Evolutionary conservation across 2,797 vertebrate genomes (phyloP).

Genomic region (Peromyscus melanophrys): DNA sequence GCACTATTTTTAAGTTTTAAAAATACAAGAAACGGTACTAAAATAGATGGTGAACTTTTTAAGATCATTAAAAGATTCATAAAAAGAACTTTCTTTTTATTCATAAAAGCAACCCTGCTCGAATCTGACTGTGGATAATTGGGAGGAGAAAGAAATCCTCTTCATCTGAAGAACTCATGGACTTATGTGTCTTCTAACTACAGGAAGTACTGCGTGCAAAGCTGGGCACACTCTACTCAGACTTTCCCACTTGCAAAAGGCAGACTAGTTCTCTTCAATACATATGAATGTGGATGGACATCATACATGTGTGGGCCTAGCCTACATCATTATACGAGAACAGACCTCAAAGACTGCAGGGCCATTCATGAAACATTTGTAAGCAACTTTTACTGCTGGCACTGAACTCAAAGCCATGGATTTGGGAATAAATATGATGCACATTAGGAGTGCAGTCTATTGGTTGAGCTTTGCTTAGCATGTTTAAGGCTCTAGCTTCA

Average conservation of each 20-base stretch:
- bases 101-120: not conserved
- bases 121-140: constrained; percentile 40
- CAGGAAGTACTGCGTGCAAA: not conserved
- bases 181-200: constrained; percentile 32
- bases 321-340: not conserved
- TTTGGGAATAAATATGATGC: not conserved
- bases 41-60: constrained; percentile 59
- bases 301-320: not conserved
- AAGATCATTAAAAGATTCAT: constrained; percentile 29
- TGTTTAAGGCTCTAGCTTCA: not conserved
- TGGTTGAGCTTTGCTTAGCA: not conserved
- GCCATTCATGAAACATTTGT: not conserved
- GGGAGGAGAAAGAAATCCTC: not conserved
- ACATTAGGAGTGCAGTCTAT: not conserved
- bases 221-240: not conserved
- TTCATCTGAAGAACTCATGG: constrained; percentile 3
- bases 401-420: not conserved
- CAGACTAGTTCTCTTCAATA: not conserved
- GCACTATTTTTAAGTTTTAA: constrained; percentile 30
- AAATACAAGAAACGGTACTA: not conserved
- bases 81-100: constrained; percentile 28
- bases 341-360: not conserved
- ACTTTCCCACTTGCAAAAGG: not conserved
- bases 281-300: not conserved
- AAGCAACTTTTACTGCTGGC: not conserved